Evolutionary conservation across 2,113 vertebrate genomes (phyloP).

Genomic region (Caranx melampygus): DNA sequence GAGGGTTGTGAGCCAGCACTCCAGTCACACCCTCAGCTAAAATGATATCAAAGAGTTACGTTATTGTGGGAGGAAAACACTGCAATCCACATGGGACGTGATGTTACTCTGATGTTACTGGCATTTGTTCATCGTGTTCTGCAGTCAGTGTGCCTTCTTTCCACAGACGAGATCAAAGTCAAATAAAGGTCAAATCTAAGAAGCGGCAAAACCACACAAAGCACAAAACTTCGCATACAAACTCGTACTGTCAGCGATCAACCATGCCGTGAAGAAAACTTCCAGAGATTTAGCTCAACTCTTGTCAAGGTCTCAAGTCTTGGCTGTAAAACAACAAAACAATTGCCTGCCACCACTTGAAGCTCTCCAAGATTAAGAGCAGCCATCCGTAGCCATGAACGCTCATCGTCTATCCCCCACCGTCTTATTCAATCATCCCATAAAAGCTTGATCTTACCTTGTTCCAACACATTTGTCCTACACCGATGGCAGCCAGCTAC

Average conservation of each 20-base stretch:
- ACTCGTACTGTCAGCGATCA: background rate
- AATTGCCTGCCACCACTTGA: background rate
- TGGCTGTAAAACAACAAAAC: background rate
- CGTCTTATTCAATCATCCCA: constrained; percentile 47
- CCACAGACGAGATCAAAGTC: constrained; percentile 1
- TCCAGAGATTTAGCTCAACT: background rate
- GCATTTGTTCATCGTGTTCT: constrained; percentile 5
- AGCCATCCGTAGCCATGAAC: constrained; percentile 20
- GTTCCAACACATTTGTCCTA: constrained; percentile 36
- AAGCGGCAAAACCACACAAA: background rate
- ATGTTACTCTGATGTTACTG: background rate
- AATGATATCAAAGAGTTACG: background rate
- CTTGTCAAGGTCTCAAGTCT: background rate
- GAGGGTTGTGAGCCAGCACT: background rate
- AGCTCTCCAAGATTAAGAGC: constrained; percentile 12
- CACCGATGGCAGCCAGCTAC: constrained; percentile 17
- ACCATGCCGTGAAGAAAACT: background rate
- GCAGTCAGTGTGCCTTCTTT: background rate
- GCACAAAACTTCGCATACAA: background rate
- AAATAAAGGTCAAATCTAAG: constrained; percentile 21
- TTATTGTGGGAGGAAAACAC: background rate
- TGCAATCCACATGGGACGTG: constrained; percentile 10
- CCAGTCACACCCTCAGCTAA: constrained; percentile 10
- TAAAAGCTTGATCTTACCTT: constrained; percentile 38
- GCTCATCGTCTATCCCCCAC: constrained; percentile 4